Base-by-base conservation (phyloP, 2,888 invertebrate genomes). In the Amblyteles armatorius region DNA sequence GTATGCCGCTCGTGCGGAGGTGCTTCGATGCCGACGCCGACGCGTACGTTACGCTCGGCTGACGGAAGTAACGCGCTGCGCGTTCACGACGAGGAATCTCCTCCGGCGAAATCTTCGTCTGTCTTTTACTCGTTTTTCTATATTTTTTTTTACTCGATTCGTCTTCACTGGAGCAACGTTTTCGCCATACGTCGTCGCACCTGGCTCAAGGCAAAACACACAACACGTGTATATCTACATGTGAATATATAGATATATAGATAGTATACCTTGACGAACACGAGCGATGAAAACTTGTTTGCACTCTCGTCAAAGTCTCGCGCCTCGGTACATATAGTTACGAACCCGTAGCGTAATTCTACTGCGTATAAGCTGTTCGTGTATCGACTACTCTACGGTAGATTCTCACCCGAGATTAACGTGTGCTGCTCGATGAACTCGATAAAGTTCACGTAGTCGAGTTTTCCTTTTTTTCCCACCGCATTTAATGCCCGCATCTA, bases 61-160 rank as follows among this genome's bases (percentile, higher is more conserved):
- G 84, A 82, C 84, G 84, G 84, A 85, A 85, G 82, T 85, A 79
- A 85, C 82, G 78, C 84, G 82, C 76, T 82, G 65, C 82, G 57
- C 79, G 82, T 79, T 82, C 79, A 33, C 82, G 63, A 33, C 29
- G 79, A 85, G 79, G 82, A 85, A 79, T 85, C 79, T 85, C 84
- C 79, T 85, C 84, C 65, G 79, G 84, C 84, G 69, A 69, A 84
- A 74, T 84, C 60, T 73, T 67, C 74, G 73, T 82, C 68, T 69
- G 76, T 84, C 73, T 74, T 78, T 82, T 55, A 68, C 81, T 60
- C 73, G 78, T 68, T 57, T 68, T 69, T 60, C 29, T 29, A 29
- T 55, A 1, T 36, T 50, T 48, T 68, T 36, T 40, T 33, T 52
- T 44, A 3, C 13, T 69, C 13, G 7, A 44, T 72, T 57, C 26